Percentiles rank a stretch among this genome's conserved stretches.
Conservation (phyloP, 2,113 vertebrate species). For the Nansenia antarctica region DNA sequence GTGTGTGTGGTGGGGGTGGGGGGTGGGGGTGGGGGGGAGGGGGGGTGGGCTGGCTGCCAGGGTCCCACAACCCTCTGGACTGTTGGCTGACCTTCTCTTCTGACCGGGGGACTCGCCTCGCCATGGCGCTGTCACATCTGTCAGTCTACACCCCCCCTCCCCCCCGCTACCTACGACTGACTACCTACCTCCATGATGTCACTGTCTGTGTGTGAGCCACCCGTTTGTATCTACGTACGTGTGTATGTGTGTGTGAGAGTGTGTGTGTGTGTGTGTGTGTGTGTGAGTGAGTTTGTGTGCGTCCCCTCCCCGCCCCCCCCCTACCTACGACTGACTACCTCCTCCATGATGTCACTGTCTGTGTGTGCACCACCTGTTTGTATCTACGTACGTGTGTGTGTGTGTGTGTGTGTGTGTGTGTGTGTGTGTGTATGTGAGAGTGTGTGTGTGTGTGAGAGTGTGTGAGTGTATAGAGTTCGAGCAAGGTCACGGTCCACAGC, state of each 20-base stretch:
- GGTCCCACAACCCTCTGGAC: conserved; percentile 48
- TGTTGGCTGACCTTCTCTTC: conserved; percentile 64
- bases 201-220: not conserved
- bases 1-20: not conserved
- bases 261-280: conserved; percentile 2
- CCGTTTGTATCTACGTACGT: too few species aligned
- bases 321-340: too few species aligned
- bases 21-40: conserved; percentile 7
- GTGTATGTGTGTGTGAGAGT: not conserved
- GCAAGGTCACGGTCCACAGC: too few species aligned
- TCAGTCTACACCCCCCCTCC: conserved; percentile 17
- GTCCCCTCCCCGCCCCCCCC: too few species aligned
- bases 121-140: conserved; percentile 47
- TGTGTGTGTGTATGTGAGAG: not conserved
- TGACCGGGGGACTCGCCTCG: conserved; percentile 31
- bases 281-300: not conserved
- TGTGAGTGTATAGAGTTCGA: not conserved
- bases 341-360: not conserved
- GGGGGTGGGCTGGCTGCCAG: conserved; percentile 53
- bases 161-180: conserved; percentile 17
- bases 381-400: not conserved
- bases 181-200: not conserved
- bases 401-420: not conserved
- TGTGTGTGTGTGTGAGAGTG: not conserved
- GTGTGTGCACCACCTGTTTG: not conserved